Evolutionary conservation across 2,797 vertebrate genomes (phyloP), one percentile per base, ranked within the genome.

Genomic region (Mormyrops boulengeri): DNA sequence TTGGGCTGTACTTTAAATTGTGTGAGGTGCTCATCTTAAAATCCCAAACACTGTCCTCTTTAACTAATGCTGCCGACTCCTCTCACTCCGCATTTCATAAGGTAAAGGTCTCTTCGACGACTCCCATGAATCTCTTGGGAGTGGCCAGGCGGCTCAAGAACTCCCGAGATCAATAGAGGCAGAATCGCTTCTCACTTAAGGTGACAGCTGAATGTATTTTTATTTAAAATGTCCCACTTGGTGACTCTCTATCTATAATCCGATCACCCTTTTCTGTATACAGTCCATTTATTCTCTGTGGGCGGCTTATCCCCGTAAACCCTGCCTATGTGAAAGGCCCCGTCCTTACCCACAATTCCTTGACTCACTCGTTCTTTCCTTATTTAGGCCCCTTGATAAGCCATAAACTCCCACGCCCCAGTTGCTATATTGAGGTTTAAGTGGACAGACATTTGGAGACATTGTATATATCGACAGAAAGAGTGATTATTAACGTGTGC

Each of bases 381-480:
- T 77, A 77, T 87, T 55, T 69, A 22, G 22, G 22, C 50, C 89
- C 50, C n/a, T 87, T 73, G 89, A 87, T 85, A 89, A 89, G 89
- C 89, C 89, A 89, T 89, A 89, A 44, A 34, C 44, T 62, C 88
- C 82, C 47, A 30, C n/a, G 11, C 34, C 60, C 89, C 60, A 12
- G n/a, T n/a, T 62, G 22, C 26, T 52, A 44, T 89, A 85, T 89
- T 30, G 12, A 73, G 85, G 85, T 50, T 89, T 44, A 41, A 87
- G 73, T 38, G 57, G 89, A 87, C 60, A 80, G 85, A 55, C 30
- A 41, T 55, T 73, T 12, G 34, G 89, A 85, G 89, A 86, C 62
- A 55, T 52, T 90, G 88, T 88, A 89, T 87, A 89, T 87, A 88
- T 89, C 69, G 66, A 89, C 87, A 19, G 26, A 62, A 89, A 89